Conservation (phyloP, 2,888 invertebrate genomes). For the Cyrtodaria siliqua region DNA sequence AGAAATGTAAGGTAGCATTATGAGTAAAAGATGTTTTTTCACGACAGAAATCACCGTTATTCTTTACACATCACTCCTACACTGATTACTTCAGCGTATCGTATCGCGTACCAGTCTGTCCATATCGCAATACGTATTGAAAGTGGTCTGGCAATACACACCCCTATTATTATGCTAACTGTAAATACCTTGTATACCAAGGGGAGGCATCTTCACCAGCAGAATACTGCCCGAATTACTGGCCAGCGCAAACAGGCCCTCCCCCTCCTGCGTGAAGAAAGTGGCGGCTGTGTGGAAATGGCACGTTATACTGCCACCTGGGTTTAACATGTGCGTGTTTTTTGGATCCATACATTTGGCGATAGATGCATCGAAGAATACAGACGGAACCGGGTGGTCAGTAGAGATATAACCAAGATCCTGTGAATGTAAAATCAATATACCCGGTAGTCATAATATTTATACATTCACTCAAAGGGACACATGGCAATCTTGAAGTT, state of each 20-base stretch:
- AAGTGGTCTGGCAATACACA: no score
- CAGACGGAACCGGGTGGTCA: constrained; percentile 87
- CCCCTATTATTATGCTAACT: no score
- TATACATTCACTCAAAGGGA: no score
- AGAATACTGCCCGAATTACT: constrained; percentile 91
- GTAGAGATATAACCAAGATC: constrained; percentile 70
- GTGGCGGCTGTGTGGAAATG: constrained; percentile 90
- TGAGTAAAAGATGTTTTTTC: no score
- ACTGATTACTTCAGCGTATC: no score
- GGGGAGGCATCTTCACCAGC: constrained; percentile 89
- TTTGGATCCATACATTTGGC: constrained; percentile 90
- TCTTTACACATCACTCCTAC: no score
- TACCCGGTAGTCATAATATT: no score
- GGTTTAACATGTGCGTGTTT: constrained; percentile 91
- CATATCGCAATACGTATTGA: no score
- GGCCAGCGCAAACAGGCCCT: constrained; percentile 93
- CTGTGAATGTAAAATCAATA: constrained; percentile 58
- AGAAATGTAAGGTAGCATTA: no score
- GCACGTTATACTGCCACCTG: constrained; percentile 87
- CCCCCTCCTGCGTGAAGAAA: constrained; percentile 88
- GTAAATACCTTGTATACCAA: constrained; percentile 82
- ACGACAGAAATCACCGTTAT: no score
- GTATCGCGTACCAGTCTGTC: no score
- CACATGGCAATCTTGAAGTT: no score
- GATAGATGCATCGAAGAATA: constrained; percentile 92